Conservation (phyloP, 2,113 vertebrate genomes). For the Steatornis caripensis region DNA sequence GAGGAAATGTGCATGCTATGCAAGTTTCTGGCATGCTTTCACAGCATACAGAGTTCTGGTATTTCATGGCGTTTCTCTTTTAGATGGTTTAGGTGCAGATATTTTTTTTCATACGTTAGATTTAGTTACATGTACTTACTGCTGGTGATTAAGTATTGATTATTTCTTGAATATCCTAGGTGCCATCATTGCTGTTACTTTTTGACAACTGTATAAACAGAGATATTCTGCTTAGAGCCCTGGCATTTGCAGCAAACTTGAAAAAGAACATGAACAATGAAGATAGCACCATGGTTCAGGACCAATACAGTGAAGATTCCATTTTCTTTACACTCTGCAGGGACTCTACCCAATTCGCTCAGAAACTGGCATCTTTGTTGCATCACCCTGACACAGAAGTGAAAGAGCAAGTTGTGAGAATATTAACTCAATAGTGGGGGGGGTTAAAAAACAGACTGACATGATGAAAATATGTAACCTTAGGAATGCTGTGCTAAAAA, state of each 20-base stretch:
- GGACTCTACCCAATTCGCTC: constrained; percentile 74
- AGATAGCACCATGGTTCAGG: constrained; percentile 20
- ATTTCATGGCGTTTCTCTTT: background rate
- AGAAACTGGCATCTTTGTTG: constrained; percentile 79
- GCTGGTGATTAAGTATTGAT: background rate
- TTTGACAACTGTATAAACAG: constrained; percentile 75
- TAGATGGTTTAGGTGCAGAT: background rate
- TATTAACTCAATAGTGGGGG: constrained; percentile 66
- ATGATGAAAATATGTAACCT: background rate
- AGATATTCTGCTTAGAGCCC: constrained; percentile 82
- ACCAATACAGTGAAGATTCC: constrained; percentile 73
- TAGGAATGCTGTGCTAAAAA: background rate
- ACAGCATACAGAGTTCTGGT: background rate
- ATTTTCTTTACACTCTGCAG: constrained; percentile 81
- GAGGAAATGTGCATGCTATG: background rate
- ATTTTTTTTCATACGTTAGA: background rate
- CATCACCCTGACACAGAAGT: constrained; percentile 82
- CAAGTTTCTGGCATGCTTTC: background rate
- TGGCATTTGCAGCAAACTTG: constrained; percentile 84
- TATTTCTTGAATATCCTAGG: constrained; percentile 8
- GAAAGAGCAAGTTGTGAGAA: constrained; percentile 82
- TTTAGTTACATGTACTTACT: background rate
- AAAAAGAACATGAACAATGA: constrained; percentile 57
- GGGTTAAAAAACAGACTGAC: background rate
- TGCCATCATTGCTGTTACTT: constrained; percentile 79